These are phyloP conservation scores for Heliconius hewitsoni DNA, from an alignment of 1,140 invertebrate species.

Conservation along the genomic window DNA sequence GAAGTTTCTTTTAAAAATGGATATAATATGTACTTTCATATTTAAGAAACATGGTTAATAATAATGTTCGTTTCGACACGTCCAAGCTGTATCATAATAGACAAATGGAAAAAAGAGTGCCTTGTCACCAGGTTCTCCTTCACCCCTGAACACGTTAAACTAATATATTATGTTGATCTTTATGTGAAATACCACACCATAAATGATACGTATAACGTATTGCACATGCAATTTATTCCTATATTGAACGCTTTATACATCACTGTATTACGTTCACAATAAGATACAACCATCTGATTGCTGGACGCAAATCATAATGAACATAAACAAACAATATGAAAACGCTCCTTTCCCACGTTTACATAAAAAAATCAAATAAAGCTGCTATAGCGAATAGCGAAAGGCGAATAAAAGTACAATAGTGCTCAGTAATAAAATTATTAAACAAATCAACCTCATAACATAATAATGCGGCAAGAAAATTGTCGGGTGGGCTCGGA, in stretches of 20 bases:
- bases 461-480: constrained; percentile 76
- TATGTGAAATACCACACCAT: neutral
- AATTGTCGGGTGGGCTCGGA: constrained; percentile 75
- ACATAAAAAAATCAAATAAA: constrained; percentile 36
- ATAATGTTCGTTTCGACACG: too few species aligned
- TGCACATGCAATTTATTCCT: neutral
- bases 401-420: constrained; percentile 60
- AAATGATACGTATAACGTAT: neutral
- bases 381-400: constrained; percentile 31
- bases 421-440: constrained; percentile 76
- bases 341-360: constrained; percentile 35
- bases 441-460: constrained; percentile 80
- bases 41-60: too few species aligned
- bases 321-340: constrained; percentile 34
- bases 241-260: neutral
- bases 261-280: neutral
- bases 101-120: too few species aligned
- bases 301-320: constrained; percentile 1
- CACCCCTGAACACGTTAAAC: too few species aligned
- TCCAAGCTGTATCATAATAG: too few species aligned
- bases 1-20: too few species aligned
- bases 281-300: neutral
- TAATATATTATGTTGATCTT: too few species aligned
- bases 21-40: too few species aligned
- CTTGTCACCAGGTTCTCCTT: neutral